Conservation (phyloP, 2,113 vertebrate genomes). For the Physeter macrocephalus region DNA sequence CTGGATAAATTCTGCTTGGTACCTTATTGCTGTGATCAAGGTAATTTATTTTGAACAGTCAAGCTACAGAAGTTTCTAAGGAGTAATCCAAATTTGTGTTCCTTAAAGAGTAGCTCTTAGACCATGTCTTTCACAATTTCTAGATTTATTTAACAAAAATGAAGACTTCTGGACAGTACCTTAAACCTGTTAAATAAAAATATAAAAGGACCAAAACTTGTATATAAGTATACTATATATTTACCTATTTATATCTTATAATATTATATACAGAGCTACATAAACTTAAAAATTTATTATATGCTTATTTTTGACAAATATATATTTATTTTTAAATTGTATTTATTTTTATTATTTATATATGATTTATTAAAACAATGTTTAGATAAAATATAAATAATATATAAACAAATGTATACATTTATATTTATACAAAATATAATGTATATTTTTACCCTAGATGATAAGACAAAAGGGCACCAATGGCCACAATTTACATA, state of each 20-base stretch:
- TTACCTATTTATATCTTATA: background rate
- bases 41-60: background rate
- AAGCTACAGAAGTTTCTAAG: background rate
- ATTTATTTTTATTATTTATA: background rate
- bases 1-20: background rate
- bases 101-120: background rate
- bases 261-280: background rate
- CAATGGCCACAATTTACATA: too few species aligned
- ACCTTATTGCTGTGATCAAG: background rate
- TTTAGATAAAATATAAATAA: background rate
- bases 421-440: too few species aligned
- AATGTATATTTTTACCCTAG: too few species aligned
- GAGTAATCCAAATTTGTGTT: background rate
- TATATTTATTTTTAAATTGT: background rate
- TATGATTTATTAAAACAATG: background rate
- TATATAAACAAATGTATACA: background rate
- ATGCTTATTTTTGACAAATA: background rate
- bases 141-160: background rate
- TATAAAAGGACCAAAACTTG: background rate
- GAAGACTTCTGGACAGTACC: background rate
- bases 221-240: background rate
- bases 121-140: background rate
- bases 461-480: too few species aligned
- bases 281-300: background rate
- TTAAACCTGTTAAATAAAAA: background rate